Percentiles rank a stretch among this genome's conserved stretches.
These are phyloP conservation scores for Megalops cyprinoides DNA, from an alignment of 2,797 vertebrate species.

Conservation along the genomic window DNA sequence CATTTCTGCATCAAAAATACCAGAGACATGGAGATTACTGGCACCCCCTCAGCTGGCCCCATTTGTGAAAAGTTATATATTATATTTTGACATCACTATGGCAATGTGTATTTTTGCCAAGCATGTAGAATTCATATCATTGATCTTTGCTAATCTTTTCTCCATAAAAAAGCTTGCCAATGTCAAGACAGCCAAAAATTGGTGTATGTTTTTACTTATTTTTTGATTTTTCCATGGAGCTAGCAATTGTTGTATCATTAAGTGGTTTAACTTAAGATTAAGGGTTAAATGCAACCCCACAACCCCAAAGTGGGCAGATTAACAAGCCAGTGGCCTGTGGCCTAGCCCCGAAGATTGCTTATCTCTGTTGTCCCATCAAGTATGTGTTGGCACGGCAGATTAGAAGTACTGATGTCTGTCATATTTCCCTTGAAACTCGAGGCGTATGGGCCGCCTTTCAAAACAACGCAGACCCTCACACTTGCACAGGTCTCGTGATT, in stretches of 20 bases:
- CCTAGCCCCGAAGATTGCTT: constrained; percentile 31
- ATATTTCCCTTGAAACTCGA: constrained; percentile 49
- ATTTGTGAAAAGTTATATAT: not conserved
- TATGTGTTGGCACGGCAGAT: constrained; percentile 44
- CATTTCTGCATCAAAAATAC: not conserved
- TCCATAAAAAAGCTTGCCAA: not conserved
- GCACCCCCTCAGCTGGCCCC: not conserved
- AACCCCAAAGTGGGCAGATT: constrained; percentile 30
- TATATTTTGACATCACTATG: not conserved
- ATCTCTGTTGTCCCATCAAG: constrained; percentile 8
- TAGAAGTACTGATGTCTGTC: constrained; percentile 46
- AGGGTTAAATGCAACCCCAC: not conserved
- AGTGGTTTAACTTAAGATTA: not conserved
- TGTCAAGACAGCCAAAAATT: not conserved
- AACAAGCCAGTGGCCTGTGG: constrained; percentile 32
- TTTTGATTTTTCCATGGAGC: constrained; percentile 10
- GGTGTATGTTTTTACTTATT: not conserved
- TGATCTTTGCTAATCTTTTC: not conserved
- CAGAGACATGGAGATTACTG: constrained; percentile 4
- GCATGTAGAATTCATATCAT: not conserved
- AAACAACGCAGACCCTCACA: constrained; percentile 40
- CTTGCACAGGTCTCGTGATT: constrained; percentile 53
- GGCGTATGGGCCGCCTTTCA: constrained; percentile 40
- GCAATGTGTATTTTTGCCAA: not conserved
- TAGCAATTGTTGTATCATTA: not conserved